A percentile compares a stretch with the other conserved stretches of the same genome.
These are phyloP conservation scores for Pseudorasbora parva DNA, from an alignment of 2,113 vertebrate species.

Conservation along the genomic window DNA sequence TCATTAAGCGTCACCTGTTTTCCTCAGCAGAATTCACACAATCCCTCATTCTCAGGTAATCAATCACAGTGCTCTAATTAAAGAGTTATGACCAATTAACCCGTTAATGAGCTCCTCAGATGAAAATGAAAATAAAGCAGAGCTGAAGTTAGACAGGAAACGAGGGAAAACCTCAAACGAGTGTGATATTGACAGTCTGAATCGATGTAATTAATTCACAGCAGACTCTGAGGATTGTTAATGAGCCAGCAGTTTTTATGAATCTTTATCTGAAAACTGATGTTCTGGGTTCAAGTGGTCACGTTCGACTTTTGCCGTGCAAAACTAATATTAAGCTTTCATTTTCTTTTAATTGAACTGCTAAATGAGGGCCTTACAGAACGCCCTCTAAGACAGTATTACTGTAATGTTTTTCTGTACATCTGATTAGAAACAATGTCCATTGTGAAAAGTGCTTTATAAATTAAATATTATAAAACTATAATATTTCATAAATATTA, in stretches of 20 bases:
- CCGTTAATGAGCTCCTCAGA: conserved; percentile 47
- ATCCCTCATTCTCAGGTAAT: conserved; percentile 42
- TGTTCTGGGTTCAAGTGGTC: background rate
- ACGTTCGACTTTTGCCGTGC: background rate
- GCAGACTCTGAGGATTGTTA: conserved; percentile 39
- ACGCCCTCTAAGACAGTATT: background rate
- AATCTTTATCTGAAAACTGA: background rate
- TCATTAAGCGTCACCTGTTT: background rate
- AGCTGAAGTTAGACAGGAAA: background rate
- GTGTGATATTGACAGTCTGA: conserved; percentile 55
- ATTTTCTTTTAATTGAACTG: background rate
- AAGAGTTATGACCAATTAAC: conserved; percentile 60
- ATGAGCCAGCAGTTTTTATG: background rate
- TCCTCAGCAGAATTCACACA: background rate
- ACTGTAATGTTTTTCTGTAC: background rate
- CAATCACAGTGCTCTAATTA: conserved; percentile 54
- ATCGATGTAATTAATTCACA: conserved; percentile 36
- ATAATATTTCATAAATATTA: background rate
- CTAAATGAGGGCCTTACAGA: background rate
- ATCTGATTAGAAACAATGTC: background rate
- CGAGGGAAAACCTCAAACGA: conserved; percentile 42
- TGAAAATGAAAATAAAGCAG: conserved; percentile 47
- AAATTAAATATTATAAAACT: background rate
- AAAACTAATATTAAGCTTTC: background rate
- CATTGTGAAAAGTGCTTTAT: background rate